phyloP scores from a whole-genome alignment of 1,140 invertebrate genomes.

The Drosophila kohkoa region DNA sequence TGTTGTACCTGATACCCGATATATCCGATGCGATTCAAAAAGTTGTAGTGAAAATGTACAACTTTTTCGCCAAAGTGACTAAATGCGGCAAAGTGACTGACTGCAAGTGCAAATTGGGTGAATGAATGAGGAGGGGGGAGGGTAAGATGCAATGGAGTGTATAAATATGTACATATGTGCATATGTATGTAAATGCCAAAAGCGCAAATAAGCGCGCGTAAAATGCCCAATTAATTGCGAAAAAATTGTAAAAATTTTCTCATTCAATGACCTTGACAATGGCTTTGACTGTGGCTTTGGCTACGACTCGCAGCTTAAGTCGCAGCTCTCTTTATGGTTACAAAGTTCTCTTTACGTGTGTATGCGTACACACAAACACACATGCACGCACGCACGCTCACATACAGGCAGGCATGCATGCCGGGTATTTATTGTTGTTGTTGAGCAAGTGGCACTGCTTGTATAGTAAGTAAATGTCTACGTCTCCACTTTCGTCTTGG shows the following conservation, averaged over 20 bases:
- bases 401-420: background rate
- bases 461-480: conserved; percentile 23
- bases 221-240: conserved; percentile 71
- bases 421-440: conserved; percentile 10
- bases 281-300: conserved; percentile 68
- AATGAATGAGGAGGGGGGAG: background rate
- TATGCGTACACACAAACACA: conserved; percentile 13
- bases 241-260: conserved; percentile 73
- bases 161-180: conserved; percentile 32
- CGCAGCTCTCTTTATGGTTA: conserved; percentile 41
- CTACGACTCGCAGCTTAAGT: conserved; percentile 16
- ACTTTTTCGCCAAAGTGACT: conserved; percentile 45
- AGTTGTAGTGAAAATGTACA: conserved; percentile 68
- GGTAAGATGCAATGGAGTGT: conserved; percentile 1
- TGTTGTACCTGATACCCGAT: conserved; percentile 8
- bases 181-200: conserved; percentile 59
- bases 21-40: conserved; percentile 26
- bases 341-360: conserved; percentile 40
- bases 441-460: conserved; percentile 23
- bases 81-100: conserved; percentile 54
- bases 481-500: background rate
- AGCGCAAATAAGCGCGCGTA: conserved; percentile 46
- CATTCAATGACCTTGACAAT: conserved; percentile 81
- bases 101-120: background rate
- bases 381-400: background rate